Base-by-base conservation (phyloP, 2,113 vertebrate species). In the Orientallactaga bullata region DNA sequence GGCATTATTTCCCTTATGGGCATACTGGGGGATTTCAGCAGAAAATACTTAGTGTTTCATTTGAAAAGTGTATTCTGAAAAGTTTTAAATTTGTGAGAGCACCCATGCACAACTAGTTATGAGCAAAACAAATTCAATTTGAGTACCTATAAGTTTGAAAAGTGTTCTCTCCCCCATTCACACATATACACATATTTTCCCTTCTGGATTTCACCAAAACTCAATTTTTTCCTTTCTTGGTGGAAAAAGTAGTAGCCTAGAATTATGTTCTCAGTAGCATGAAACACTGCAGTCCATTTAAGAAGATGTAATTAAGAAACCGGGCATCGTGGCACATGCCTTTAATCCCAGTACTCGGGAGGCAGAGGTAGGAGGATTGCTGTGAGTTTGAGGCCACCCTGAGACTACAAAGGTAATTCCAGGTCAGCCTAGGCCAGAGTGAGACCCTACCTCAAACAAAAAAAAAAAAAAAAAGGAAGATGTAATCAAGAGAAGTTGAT, bases 51-150 rank as follows among this genome's bases (percentile, higher is more conserved):
- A 77, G 86, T 94, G 47, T 89, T 92, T 90, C 60, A 88, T 79
- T 71, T 94, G 28, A 55, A 95, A 94, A 95, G 82, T 94, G 79
- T 90, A 92, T 95, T 92, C 21, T 66, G 73, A 63, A 94, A 79
- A 24, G 63, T 95, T 86, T 95, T 71, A 96, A 95, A 95, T 94
- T 95, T 83, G 72, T 65, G 42, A 79, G 37, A 88, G 32, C 28
- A 80, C 55, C 37, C 71, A 85, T 92, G 61, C 95, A 89, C 74
- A 92, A 92, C 76, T 95, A 83, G 68, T 80, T 88, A 20, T 88
- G 66, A 83, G 71, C 80, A 94, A 94, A 96, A 94, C 68, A 77
- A 28, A 90, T 94, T 92, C 85, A 37, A 94, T 94, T 83, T 94
- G 58, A 92, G 76, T 76, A 60, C 30, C 69, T 82, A 68, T 77